Evolutionary conservation across 2,797 vertebrate species (phyloP).

Genomic region (Spheniscus humboldti): DNA sequence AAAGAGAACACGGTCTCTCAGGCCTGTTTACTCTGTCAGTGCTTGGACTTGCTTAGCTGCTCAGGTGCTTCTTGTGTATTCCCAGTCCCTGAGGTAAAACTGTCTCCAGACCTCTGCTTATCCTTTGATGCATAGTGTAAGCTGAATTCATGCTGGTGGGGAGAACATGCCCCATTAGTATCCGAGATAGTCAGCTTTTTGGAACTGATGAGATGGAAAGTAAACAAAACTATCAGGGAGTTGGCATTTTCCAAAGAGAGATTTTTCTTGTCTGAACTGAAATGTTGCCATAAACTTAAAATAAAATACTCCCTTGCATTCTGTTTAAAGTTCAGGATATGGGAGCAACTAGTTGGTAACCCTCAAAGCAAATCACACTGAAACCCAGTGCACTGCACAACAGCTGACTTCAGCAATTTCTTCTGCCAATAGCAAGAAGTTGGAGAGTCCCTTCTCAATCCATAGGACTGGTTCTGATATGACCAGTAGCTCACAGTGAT

Average conservation of each 20-base stretch:
- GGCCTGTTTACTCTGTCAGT: background rate
- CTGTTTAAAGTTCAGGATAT: conserved; percentile 18
- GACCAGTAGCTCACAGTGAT: background rate
- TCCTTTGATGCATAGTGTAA: conserved; percentile 3
- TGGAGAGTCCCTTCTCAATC: background rate
- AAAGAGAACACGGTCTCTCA: background rate
- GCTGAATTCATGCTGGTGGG: background rate
- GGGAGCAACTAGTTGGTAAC: background rate
- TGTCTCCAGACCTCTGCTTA: background rate
- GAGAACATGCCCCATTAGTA: conserved; percentile 1
- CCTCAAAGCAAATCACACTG: background rate
- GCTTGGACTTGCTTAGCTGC: background rate
- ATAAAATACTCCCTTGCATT: background rate
- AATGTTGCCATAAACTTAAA: conserved; percentile 8
- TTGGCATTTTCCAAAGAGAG: conserved; percentile 36
- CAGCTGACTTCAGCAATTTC: background rate
- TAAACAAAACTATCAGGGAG: conserved; percentile 36
- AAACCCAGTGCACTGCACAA: background rate
- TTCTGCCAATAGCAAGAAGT: background rate
- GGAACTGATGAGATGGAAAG: conserved; percentile 10
- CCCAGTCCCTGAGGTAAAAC: background rate
- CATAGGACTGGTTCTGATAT: background rate
- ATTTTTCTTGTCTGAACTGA: conserved; percentile 18
- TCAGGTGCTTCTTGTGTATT: background rate
- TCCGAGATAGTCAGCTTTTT: conserved; percentile 8